Evolutionary conservation across 37 sponge, comb jelly and placozoan genomes (phyloP).

Genomic region (Theonella swinhoei): DNA sequence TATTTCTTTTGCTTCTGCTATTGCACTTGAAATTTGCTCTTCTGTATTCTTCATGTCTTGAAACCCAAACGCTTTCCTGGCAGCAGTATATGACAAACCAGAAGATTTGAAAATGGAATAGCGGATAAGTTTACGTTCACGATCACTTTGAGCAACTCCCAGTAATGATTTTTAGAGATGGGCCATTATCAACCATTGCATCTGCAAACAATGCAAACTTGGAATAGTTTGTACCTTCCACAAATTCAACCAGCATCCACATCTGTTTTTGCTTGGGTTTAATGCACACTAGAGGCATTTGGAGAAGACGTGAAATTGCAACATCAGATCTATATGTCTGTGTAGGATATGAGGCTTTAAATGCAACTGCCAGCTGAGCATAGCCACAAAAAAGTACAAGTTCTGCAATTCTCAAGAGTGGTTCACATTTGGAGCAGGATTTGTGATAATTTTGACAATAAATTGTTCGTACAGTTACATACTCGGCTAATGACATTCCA

Average conservation of each 20-base stretch:
- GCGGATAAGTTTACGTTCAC: conserved; percentile 9
- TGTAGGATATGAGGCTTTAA: neutral
- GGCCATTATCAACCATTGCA: neutral
- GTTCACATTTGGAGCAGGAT: neutral
- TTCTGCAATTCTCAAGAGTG: neutral
- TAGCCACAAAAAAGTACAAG: neutral
- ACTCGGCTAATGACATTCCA: conserved; percentile 2
- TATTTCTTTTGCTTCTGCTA: conserved; percentile 15
- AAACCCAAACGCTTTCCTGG: conserved; percentile 19
- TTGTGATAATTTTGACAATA: neutral
- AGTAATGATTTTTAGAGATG: neutral
- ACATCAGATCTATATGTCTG: neutral
- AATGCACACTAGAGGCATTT: conserved; percentile 12
- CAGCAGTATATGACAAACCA: conserved; percentile 12
- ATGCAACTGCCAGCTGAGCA: neutral
- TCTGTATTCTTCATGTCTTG: neutral
- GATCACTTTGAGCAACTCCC: neutral
- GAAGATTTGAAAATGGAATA: conserved; percentile 20
- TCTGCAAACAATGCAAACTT: neutral
- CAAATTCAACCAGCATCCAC: neutral
- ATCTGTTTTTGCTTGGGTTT: neutral
- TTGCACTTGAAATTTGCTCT: neutral
- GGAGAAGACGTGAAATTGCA: neutral
- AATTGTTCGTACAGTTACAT: neutral
- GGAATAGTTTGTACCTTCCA: neutral